Base-by-base conservation (phyloP, 1,140 invertebrate species). In the Aphaenogaster ashmeadi region DNA sequence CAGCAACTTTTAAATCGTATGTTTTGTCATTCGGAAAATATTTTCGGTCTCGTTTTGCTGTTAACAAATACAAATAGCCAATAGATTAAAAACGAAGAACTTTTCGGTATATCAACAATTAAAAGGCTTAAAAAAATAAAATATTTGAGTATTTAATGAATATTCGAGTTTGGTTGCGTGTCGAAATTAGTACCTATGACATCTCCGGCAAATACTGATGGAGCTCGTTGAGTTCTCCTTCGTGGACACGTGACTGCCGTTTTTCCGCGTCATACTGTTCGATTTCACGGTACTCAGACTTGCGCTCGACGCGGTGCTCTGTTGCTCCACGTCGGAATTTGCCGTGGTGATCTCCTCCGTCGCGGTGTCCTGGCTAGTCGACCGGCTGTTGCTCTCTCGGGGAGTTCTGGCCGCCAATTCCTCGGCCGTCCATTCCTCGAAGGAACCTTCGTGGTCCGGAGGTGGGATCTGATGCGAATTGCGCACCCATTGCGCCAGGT, bases 401-500 rank as follows among this genome's bases (percentile, higher is more conserved):
- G 93, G 92, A 0, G 92, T 91, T 66, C 94, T 92, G 0, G 93
- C 94, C 1, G 93, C 94, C 64, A 96, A 87, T 83, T 95, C 95
- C 18, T 95, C 96, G 4, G 93, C 93, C 5, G 97, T 98, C 97
- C 98, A 98, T 72, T 97, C 96, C 75, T 97, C 97, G 47, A 96
- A 93, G 13, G 93, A 91, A 7, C 91, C 80, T 64, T 94, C 93
- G n/a, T 94, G 91, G 87, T 93, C 96, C 94, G 89, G 96, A 89
- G 94, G 96, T 93, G 91, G 94, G 36, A 93, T 96, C 74, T 93
- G 95, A 86, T 94, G 92, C 89, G 95, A 94, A 94, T 96, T 94
- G 94, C 95, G 91, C 87, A 98, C 97, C 97, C 97, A 97, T 90
- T 97, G 97, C 58, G 97, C 97, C 62, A 98, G 93, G 92, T 98